Conservation (phyloP, 1,140 invertebrate genomes). For the Drosophila lini region DNA sequence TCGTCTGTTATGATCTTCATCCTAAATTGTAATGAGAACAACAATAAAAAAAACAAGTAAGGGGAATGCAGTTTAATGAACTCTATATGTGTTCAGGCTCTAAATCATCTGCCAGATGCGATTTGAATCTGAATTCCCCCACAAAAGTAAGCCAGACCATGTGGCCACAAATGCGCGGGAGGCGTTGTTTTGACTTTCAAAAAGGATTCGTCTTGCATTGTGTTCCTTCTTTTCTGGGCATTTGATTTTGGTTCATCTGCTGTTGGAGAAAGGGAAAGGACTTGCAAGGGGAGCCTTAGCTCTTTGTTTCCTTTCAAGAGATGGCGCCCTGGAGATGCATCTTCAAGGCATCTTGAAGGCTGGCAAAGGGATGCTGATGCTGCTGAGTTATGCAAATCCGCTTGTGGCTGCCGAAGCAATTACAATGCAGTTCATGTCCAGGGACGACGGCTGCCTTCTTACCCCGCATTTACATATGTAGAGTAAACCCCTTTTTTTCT, state of each 20-base stretch:
- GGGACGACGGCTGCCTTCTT: conserved; percentile 30
- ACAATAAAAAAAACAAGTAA: neutral
- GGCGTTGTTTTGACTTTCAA: conserved; percentile 46
- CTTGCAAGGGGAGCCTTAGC: neutral
- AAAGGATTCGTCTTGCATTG: conserved; percentile 60
- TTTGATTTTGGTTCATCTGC: conserved; percentile 45
- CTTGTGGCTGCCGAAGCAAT: conserved; percentile 51
- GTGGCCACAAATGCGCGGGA: conserved; percentile 67
- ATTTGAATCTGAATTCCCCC: conserved; percentile 54
- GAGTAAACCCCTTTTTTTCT: conserved; percentile 6
- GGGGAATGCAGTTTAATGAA: conserved; percentile 46
- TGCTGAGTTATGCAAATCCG: conserved; percentile 52
- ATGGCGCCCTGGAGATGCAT: conserved; percentile 53
- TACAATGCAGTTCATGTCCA: conserved; percentile 68
- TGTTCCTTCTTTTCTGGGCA: neutral
- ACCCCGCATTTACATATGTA: conserved; percentile 34
- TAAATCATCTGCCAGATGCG: conserved; percentile 57
- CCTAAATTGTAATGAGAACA: conserved; percentile 35
- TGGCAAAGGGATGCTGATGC: neutral
- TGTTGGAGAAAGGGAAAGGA: conserved; percentile 1
- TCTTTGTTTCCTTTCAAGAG: conserved; percentile 24
- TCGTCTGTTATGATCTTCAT: conserved; percentile 44
- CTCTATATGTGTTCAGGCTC: neutral
- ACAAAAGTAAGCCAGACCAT: conserved; percentile 36
- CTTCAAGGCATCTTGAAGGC: neutral